Conservation (phyloP, 2,113 vertebrate species). For the Dipodomys ordii region DNA sequence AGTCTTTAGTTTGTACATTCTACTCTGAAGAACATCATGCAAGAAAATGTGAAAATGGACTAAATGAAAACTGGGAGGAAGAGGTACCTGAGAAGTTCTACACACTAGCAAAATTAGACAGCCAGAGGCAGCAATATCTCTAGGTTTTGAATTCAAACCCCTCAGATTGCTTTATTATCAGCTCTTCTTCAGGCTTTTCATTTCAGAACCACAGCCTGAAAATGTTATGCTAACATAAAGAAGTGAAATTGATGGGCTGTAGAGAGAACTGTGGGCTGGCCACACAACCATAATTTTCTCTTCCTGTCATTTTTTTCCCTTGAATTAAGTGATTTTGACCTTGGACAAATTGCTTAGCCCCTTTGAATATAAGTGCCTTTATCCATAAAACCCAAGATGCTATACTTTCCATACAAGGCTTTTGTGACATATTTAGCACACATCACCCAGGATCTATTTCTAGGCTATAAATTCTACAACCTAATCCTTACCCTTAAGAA, state of each 20-base stretch:
- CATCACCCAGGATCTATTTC: neutral
- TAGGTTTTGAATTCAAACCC: constrained; percentile 5
- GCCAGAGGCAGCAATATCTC: neutral
- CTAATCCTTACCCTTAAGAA: constrained; percentile 11
- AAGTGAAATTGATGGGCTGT: constrained; percentile 67
- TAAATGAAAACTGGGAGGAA: neutral
- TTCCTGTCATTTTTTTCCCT: constrained; percentile 51
- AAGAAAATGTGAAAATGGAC: fast-evolving
- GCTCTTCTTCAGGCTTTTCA: constrained; percentile 43
- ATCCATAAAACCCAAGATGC: constrained; percentile 38
- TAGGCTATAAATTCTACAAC: constrained; percentile 16
- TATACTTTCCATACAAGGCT: constrained; percentile 6
- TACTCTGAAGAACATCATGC: neutral
- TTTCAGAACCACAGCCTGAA: constrained; percentile 44
- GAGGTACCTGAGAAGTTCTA: neutral
- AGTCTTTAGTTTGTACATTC: neutral
- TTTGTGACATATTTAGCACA: constrained; percentile 21
- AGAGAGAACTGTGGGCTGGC: constrained; percentile 9
- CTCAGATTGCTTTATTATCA: neutral
- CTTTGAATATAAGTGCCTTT: constrained; percentile 57
- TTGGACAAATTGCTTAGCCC: constrained; percentile 61
- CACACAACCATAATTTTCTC: constrained; percentile 59
- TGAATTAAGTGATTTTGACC: constrained; percentile 69
- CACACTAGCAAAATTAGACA: fast-evolving
- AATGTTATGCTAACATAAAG: constrained; percentile 48